Conservation (phyloP, 1,140 invertebrate species). For the Phymastichus coffea region DNA sequence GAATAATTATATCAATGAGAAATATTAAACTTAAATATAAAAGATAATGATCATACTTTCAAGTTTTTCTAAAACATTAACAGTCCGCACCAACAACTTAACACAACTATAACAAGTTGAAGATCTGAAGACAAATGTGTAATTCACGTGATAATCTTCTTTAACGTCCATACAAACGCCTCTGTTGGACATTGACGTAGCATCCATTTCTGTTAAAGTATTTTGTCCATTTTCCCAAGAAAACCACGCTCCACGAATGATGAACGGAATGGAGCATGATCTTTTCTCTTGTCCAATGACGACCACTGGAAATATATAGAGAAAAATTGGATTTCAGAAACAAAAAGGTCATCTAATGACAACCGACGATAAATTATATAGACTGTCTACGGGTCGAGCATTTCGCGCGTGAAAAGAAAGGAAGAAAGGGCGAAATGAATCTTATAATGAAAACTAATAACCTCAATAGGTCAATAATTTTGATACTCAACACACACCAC, state of each 20-base stretch:
- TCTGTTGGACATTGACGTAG: slow-evolving; percentile 69
- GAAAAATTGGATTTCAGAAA: background rate
- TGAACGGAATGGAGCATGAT: slow-evolving; percentile 66
- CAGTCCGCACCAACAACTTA: slow-evolving; percentile 78
- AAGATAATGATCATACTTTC: slow-evolving; percentile 77
- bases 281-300: slow-evolving; percentile 24
- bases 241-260: slow-evolving; percentile 85
- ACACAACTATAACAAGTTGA: slow-evolving; percentile 82
- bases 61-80: slow-evolving; percentile 88
- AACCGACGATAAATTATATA: too few species aligned
- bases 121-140: slow-evolving; percentile 79
- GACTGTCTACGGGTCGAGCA: too few species aligned
- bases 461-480: too few species aligned
- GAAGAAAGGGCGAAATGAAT: too few species aligned
- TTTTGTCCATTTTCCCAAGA: slow-evolving; percentile 86
- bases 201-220: slow-evolving; percentile 80
- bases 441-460: too few species aligned
- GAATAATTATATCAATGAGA: too few species aligned
- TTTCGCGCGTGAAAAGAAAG: too few species aligned
- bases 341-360: too few species aligned
- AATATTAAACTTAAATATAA: too few species aligned
- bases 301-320: slow-evolving; percentile 27
- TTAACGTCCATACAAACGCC: slow-evolving; percentile 72
- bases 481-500: too few species aligned
- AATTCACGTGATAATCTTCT: slow-evolving; percentile 77